These are phyloP conservation scores for Zoroaster sp. DNA, from an alignment of 53 echinoderm and acorn worm genomes.

Conservation along the genomic window DNA sequence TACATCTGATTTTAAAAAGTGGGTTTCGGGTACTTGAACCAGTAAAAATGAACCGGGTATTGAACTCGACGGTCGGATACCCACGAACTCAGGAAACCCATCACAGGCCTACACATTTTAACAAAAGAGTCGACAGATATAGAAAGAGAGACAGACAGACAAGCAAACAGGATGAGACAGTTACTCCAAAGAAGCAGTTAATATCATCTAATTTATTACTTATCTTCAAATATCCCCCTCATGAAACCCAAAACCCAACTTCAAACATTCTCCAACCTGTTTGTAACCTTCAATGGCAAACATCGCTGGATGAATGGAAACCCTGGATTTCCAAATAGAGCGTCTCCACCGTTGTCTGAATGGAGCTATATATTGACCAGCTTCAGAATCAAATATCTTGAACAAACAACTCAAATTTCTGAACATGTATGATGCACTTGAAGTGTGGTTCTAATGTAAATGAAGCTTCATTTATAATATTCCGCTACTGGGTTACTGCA, in stretches of 20 bases:
- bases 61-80: too few relatives aligned
- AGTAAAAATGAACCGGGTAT: too few relatives aligned
- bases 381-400: not conserved
- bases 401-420: not conserved
- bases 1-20: too few relatives aligned
- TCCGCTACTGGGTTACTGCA: not conserved
- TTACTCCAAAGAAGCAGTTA: not conserved
- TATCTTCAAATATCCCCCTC: not conserved
- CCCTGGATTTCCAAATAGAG: not conserved
- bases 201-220: not conserved
- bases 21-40: too few relatives aligned
- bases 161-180: not conserved
- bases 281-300: not conserved
- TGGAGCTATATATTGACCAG: not conserved
- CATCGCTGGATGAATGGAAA: not conserved
- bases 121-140: not conserved
- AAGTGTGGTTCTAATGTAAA: not conserved
- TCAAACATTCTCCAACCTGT: not conserved
- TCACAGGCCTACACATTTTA: too few relatives aligned
- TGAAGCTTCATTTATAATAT: not conserved
- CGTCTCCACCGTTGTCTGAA: not conserved
- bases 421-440: not conserved
- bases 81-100: too few relatives aligned
- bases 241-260: not conserved
- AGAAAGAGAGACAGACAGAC: not conserved